A percentile compares a stretch with the other conserved stretches of the same genome.
Evolutionary conservation across 2,113 vertebrate genomes (phyloP).

Genomic region (Phocoena phocoena): DNA sequence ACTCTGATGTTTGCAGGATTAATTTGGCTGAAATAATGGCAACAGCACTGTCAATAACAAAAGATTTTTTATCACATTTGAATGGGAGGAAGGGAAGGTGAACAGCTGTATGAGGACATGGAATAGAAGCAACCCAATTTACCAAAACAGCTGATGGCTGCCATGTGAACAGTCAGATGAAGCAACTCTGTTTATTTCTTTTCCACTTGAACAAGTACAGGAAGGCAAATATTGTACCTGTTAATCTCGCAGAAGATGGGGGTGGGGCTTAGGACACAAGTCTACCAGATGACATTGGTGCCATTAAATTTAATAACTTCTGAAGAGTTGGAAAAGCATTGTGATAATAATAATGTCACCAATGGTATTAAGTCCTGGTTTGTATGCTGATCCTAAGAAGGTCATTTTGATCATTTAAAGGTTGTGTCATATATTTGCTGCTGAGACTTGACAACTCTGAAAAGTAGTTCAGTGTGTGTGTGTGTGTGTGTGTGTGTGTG

Average conservation of each 20-base stretch:
- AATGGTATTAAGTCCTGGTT: neutral
- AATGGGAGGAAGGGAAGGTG: neutral
- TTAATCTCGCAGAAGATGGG: constrained; percentile 40
- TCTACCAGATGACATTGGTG: constrained; percentile 7
- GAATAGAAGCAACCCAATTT: constrained; percentile 43
- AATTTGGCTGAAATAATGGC: constrained; percentile 32
- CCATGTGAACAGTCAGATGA: constrained; percentile 62
- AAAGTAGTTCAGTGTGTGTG: neutral
- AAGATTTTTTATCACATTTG: neutral
- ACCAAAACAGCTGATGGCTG: constrained; percentile 51
- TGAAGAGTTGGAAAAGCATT: neutral
- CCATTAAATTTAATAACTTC: constrained; percentile 10
- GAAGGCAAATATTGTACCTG: constrained; percentile 66
- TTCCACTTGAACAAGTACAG: constrained; percentile 51
- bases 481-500: no score
- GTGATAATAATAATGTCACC: neutral
- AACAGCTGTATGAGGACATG: constrained; percentile 47
- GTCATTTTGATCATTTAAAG: neutral
- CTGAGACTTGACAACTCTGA: neutral
- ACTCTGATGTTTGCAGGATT: neutral
- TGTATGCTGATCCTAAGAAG: neutral
- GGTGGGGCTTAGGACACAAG: neutral
- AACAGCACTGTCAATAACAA: constrained; percentile 3
- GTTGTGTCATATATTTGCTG: neutral
- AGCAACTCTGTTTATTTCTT: constrained; percentile 42